Evolutionary conservation across 2,888 invertebrate species (phyloP), one percentile per base, ranked within the genome.

Genomic region (Parasteatoda lunata): DNA sequence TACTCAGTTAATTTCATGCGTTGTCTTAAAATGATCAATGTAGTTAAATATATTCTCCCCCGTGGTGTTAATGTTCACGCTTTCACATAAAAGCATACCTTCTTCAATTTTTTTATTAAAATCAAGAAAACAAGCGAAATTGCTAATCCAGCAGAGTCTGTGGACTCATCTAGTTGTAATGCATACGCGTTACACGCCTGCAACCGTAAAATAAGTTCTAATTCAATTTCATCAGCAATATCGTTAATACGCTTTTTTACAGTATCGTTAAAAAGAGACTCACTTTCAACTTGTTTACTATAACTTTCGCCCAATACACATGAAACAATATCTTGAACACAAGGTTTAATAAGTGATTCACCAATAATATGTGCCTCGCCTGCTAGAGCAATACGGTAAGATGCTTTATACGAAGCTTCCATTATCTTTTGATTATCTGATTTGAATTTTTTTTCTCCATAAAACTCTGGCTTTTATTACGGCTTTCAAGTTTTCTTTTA

Each of bases 351-450:
- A 66, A 66, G 66, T 69, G 15, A 15, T 51, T 5, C 51, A 71
- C 8, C 71, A 51, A 51, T 51, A 71, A 71, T 51, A 71, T 71
- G 71, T 71, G 71, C 51, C 49, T 71, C 51, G 71, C 51, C n/a
- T 54, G 54, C 54, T 54, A 54, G 54, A 52, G 9, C 54, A 54
- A 54, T 4, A 54, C 54, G 4, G 54, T 51, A 71, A 71, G 71
- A 71, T 8, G 51, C 71, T 51, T 51, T 52, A 54, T 30, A 52
- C 30, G 52, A 52, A 51, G 30, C 72, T 72, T 72, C 72, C 52
- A 7, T 54, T 45, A 72, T 72, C 30, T 72, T 54, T 72, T 54
- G 15, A 52, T 71, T 52, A 71, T 52, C 52, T 15, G 4, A 48
- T 70, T 70, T 49, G 48, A 49, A 66, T 15, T 66, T 70, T 49